Evolutionary conservation across 2,888 invertebrate genomes (phyloP), one percentile per base, ranked within the genome.

Genomic region (Oligia latruncula): DNA sequence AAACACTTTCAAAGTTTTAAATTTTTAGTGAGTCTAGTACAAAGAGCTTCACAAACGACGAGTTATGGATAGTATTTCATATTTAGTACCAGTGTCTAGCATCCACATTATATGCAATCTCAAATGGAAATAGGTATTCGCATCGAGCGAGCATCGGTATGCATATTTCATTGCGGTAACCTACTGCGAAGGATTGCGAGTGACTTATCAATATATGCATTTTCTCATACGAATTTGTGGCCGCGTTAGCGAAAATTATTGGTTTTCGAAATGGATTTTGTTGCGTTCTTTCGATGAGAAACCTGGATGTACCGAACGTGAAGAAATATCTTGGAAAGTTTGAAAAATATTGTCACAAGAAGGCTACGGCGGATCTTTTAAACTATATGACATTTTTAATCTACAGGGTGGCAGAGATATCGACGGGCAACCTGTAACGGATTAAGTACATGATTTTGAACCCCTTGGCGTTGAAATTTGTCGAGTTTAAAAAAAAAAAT

Each of bases 141-240:
- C 80, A 82, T 82, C 74, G 75, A 80, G 68, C 73, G 72, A 80
- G 78, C 62, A 75, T 77, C 77, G 79, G 65, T 74, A 86, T 88
- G 87, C 82, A 90, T 89, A 90, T 89, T 89, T 90, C 77, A 89
- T 83, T 70, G 68, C 70, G 23, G 76, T 75, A 82, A 80, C 74
- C 70, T 68, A 77, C 73, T 58, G 65, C 82, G 66, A 86, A 78
- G 81, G 73, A 78, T 87, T 78, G 80, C 74, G 40, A 73, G 49
- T 62, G 83, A 84, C 80, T 80, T 89, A 82, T 81, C 86, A 84
- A 78, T 81, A 87, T 82, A 88, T 89, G 78, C 84, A 88, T 83
- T 87, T 87, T 81, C 80, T 68, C 71, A 73, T 70, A 83, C 60
- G 67, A 83, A 85, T 85, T 87, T 85, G 80, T 87, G 77, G 71